Conservation (phyloP, 1,140 invertebrate genomes). For the Cyclina sinensis region DNA sequence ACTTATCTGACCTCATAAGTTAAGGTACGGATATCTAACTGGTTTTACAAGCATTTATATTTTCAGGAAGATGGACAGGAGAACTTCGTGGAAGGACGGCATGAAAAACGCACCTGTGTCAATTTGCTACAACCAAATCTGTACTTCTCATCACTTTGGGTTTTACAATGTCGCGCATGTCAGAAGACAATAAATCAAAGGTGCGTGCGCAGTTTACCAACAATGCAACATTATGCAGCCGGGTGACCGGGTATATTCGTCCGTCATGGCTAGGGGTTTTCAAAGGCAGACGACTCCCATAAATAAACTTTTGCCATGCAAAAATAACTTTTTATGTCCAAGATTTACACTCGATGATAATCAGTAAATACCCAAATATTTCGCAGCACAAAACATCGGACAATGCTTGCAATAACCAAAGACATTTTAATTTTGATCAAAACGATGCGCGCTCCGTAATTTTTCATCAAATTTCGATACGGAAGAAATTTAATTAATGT, state of each 20-base stretch:
- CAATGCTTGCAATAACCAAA: neutral
- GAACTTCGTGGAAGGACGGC: too few relatives aligned
- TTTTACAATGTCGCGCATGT: neutral
- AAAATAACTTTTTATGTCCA: constrained; percentile 7
- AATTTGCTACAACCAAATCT: too few relatives aligned
- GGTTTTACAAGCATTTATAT: too few relatives aligned
- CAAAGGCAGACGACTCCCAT: neutral
- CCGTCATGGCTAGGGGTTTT: neutral
- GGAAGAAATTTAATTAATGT: constrained; percentile 47
- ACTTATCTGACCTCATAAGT: too few relatives aligned
- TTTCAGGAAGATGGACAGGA: too few relatives aligned
- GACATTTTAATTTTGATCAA: constrained; percentile 37
- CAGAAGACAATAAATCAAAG: neutral
- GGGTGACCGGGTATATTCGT: neutral
- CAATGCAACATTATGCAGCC: neutral
- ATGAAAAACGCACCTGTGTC: too few relatives aligned
- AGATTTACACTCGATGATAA: neutral
- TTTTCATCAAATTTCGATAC: constrained; percentile 32
- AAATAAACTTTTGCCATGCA: neutral
- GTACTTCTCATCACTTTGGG: too few relatives aligned
- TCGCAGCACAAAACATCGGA: neutral
- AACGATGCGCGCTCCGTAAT: constrained; percentile 22
- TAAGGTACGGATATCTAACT: too few relatives aligned
- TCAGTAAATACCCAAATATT: neutral
- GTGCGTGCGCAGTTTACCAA: neutral